These are phyloP conservation scores for Stegodyphus mimosarum DNA, from an alignment of 1,140 invertebrate species.

Conservation along the genomic window DNA sequence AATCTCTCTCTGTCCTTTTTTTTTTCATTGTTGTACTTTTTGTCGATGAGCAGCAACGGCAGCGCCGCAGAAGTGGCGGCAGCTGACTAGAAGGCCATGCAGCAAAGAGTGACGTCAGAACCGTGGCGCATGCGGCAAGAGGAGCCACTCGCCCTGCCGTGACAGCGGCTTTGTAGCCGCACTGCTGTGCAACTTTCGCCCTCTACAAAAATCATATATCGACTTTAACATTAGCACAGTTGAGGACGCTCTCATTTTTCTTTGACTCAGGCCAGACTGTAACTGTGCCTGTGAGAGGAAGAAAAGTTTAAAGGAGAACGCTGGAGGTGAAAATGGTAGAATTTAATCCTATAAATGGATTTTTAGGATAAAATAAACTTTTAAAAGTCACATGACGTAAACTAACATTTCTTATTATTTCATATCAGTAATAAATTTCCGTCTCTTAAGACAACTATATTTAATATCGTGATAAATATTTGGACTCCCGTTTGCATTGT, in stretches of 20 bases:
- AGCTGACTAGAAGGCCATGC: background rate
- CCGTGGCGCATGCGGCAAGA: slow-evolving; percentile 14
- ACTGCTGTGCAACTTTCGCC: slow-evolving; percentile 14
- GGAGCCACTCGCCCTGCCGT: background rate
- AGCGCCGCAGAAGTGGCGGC: background rate
- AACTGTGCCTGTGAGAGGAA: background rate
- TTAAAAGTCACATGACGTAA: too few species aligned
- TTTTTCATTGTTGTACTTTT: too few species aligned
- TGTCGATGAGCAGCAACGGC: background rate
- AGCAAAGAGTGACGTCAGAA: background rate
- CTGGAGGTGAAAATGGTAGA: too few species aligned
- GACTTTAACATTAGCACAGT: slow-evolving; percentile 26
- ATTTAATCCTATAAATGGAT: too few species aligned
- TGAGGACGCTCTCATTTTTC: slow-evolving; percentile 8
- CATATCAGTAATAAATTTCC: too few species aligned
- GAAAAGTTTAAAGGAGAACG: too few species aligned
- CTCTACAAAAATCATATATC: slow-evolving; percentile 22
- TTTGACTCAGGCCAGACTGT: background rate
- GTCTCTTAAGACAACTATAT: too few species aligned
- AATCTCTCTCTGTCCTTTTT: too few species aligned
- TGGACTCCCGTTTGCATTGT: too few species aligned
- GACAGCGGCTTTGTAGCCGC: background rate
- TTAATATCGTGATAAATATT: too few species aligned
- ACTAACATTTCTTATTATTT: too few species aligned
- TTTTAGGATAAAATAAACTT: too few species aligned